phyloP scores from a whole-genome alignment of 2,888 invertebrate species.

The Panzeria rudis region DNA sequence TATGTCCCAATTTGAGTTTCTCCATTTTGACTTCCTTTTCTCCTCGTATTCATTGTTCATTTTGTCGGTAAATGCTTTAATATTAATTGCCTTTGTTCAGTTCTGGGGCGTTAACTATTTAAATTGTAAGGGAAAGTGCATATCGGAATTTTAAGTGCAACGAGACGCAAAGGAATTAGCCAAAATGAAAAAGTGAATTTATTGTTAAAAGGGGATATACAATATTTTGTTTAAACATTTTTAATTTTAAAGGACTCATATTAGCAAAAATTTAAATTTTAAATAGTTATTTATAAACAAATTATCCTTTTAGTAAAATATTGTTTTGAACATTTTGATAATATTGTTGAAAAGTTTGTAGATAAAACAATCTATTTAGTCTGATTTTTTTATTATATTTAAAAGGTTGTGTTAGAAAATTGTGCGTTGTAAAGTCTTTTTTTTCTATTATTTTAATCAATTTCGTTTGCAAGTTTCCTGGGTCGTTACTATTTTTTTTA shows the following conservation, averaged over 20 bases:
- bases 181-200: neutral
- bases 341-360: too few relatives aligned
- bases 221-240: too few relatives aligned
- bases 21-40: conserved; percentile 3
- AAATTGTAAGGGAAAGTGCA: conserved; percentile 39
- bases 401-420: too few relatives aligned
- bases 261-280: neutral
- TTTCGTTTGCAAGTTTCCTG: neutral
- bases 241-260: too few relatives aligned
- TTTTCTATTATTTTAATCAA: neutral
- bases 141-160: neutral
- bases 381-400: neutral
- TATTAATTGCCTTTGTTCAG: conserved; percentile 63
- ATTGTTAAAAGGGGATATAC: too few relatives aligned
- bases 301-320: neutral
- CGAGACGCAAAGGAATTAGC: neutral
- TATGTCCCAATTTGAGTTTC: conserved; percentile 40
- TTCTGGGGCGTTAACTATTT: conserved; percentile 56
- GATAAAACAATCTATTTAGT: too few relatives aligned
- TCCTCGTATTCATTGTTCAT: conserved; percentile 21
- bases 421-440: neutral
- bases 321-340: too few relatives aligned
- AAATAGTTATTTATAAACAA: too few relatives aligned
- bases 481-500: neutral
- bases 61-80: conserved; percentile 58